A percentile compares a stretch with the other conserved stretches of the same genome.
Evolutionary conservation across 2,888 invertebrate species (phyloP).

Genomic region (Thecocarcelia acutangulata): DNA sequence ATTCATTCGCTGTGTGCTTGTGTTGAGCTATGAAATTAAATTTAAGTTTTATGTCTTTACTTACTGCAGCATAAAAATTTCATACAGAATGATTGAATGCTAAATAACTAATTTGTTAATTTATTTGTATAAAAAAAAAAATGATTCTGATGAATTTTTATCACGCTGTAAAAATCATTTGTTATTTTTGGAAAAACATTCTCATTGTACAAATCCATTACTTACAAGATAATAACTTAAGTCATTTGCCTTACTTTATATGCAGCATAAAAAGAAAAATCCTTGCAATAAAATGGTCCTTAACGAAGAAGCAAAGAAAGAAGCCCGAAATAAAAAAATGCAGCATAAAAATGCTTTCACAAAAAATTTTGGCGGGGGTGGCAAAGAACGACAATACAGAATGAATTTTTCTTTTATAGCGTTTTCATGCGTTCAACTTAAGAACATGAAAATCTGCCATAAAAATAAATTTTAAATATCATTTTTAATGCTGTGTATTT

Average conservation of each 20-base stretch:
- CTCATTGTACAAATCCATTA: conserved; percentile 9
- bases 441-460: conserved; percentile 48
- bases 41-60: too few relatives aligned
- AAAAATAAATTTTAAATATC: conserved; percentile 52
- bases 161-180: too few relatives aligned
- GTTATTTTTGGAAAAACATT: too few relatives aligned
- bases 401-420: conserved; percentile 17
- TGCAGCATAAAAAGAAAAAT: neutral
- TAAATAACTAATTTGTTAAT: neutral
- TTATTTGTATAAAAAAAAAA: neutral
- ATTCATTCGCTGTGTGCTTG: too few relatives aligned
- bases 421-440: conserved; percentile 18
- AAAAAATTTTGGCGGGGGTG: too few relatives aligned
- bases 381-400: neutral
- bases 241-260: neutral
- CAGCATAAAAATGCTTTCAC: neutral
- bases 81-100: too few relatives aligned
- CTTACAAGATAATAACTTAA: conserved; percentile 3
- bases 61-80: too few relatives aligned
- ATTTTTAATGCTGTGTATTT: conserved; percentile 34
- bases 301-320: neutral
- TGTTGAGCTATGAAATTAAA: too few relatives aligned
- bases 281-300: conserved; percentile 2
- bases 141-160: too few relatives aligned
- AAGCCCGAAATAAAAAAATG: neutral